Percentiles rank a stretch among this genome's conserved stretches.
Evolutionary conservation across 2,888 invertebrate species (phyloP).

Genomic region (Meloe dianella): DNA sequence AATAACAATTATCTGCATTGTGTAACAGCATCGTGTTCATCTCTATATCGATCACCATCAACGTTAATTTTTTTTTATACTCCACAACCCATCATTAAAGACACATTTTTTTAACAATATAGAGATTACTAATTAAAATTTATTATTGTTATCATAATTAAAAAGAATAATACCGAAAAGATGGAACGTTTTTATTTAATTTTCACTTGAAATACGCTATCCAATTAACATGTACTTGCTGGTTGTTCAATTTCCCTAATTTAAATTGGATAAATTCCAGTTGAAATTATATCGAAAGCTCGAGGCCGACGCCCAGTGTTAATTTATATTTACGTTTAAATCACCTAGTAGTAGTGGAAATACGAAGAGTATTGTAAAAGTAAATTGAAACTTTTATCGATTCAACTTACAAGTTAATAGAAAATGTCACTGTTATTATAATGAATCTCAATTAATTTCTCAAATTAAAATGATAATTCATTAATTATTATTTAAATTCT

Average conservation of each 20-base stretch:
- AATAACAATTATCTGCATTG: neutral
- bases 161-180: neutral
- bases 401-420: neutral
- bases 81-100: no score
- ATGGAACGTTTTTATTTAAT: conserved; percentile 1
- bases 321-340: conserved; percentile 1
- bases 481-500: no score
- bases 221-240: conserved; percentile 7
- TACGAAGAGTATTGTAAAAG: neutral
- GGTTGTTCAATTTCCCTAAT: conserved; percentile 1
- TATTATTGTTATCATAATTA: no score
- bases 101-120: no score
- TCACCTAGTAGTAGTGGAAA: neutral
- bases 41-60: no score
- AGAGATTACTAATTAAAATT: no score
- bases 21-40: neutral
- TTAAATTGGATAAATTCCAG: conserved; percentile 8
- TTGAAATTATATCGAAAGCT: conserved; percentile 6
- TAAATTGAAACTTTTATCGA: neutral
- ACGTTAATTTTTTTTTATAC: no score
- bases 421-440: no score
- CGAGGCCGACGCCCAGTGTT: neutral
- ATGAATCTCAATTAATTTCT: no score
- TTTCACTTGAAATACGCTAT: neutral
- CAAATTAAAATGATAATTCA: no score